Evolutionary conservation across 2,797 vertebrate species (phyloP).

Genomic region (Epinephelus awoara): DNA sequence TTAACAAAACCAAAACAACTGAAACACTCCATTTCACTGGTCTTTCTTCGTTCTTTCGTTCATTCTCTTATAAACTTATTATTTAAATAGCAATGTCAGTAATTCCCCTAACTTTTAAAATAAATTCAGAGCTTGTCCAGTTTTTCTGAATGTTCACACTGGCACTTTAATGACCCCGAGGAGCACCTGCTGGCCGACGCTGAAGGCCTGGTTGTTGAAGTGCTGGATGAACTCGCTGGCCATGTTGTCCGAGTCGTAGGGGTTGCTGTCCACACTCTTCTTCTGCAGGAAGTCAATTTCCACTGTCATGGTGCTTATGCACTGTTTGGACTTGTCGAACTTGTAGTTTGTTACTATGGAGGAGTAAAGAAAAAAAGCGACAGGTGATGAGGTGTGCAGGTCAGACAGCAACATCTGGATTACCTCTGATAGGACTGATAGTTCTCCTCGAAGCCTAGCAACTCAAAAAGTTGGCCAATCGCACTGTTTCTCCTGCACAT

Average conservation of each 20-base stretch:
- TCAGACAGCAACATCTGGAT: neutral
- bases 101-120: neutral
- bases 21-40: too few species aligned
- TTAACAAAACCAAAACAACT: neutral
- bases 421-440: neutral
- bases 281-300: constrained; percentile 98
- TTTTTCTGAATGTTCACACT: neutral
- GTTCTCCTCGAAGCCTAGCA: neutral
- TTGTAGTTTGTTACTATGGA: constrained; percentile 88
- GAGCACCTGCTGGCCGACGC: constrained; percentile 91
- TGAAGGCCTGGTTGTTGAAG: constrained; percentile 95
- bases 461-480: neutral
- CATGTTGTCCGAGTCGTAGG: constrained; percentile 95
- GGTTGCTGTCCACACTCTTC: constrained; percentile 93
- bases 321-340: constrained; percentile 94
- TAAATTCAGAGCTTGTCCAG: too few species aligned
- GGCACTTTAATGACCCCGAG: neutral
- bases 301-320: constrained; percentile 91
- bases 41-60: too few species aligned
- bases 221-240: constrained; percentile 92
- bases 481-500: neutral
- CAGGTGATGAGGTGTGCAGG: neutral
- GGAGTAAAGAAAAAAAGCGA: too few species aligned
- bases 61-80: too few species aligned
- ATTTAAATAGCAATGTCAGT: neutral